phyloP scores from a whole-genome alignment of 2,888 invertebrate species.

The Cheilosia vernalis region DNA sequence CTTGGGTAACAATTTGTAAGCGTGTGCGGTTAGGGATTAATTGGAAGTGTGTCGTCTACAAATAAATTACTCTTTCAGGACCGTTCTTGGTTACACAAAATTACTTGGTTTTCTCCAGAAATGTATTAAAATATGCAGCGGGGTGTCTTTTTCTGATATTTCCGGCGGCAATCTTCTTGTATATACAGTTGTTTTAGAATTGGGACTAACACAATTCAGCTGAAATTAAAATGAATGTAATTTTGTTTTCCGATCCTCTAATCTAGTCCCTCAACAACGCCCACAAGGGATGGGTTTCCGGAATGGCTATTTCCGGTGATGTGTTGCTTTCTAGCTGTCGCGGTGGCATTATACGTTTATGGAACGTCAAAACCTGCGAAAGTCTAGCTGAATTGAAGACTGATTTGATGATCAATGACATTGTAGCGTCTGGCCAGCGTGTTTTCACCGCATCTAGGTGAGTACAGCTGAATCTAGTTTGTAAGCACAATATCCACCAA shows the following conservation, averaged over 20 bases:
- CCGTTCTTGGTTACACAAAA: background rate
- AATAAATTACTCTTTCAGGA: background rate
- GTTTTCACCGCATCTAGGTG: constrained; percentile 94
- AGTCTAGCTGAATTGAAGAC: constrained; percentile 88
- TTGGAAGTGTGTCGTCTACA: constrained; percentile 54
- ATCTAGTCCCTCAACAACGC: constrained; percentile 90
- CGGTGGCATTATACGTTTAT: constrained; percentile 89
- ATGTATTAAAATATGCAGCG: constrained; percentile 19
- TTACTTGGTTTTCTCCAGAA: background rate
- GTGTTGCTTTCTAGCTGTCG: constrained; percentile 90
- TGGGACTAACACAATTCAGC: background rate
- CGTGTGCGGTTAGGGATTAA: constrained; percentile 53
- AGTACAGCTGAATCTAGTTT: constrained; percentile 79
- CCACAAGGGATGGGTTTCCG: constrained; percentile 94
- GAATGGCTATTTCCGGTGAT: constrained; percentile 86
- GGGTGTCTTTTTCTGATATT: background rate
- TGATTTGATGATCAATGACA: constrained; percentile 88
- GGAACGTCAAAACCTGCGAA: constrained; percentile 88
- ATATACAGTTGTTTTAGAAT: background rate
- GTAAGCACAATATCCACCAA: constrained; percentile 21
- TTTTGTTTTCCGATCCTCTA: constrained; percentile 3
- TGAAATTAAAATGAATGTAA: background rate
- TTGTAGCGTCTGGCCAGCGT: constrained; percentile 86
- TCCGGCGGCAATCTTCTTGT: constrained; percentile 5
- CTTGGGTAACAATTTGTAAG: constrained; percentile 60